Conservation (phyloP, 2,888 invertebrate genomes). For the Euzophera pinguis region DNA sequence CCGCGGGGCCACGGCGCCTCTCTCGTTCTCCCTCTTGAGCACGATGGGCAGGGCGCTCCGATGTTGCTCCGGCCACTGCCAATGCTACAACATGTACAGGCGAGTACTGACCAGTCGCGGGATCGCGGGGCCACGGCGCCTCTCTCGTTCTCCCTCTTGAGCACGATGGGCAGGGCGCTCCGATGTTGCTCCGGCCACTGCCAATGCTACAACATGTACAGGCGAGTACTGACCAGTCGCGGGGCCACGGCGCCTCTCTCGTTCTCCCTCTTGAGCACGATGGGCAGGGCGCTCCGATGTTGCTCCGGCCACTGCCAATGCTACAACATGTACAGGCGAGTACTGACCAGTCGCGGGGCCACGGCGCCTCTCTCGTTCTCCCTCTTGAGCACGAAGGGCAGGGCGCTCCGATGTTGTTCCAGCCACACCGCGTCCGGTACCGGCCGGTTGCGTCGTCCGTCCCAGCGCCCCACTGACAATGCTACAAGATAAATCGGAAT, state of each 20-base stretch:
- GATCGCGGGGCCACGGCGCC: slow-evolving; percentile 27
- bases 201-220: no score
- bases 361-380: slow-evolving; percentile 62
- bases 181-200: no score
- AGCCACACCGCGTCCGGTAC: slow-evolving; percentile 75
- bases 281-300: slow-evolving; percentile 70
- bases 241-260: slow-evolving; percentile 46
- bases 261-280: slow-evolving; percentile 72
- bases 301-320: slow-evolving; percentile 61
- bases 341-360: slow-evolving; percentile 67
- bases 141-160: neutral
- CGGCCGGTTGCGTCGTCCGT: slow-evolving; percentile 67
- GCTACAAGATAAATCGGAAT: neutral
- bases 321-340: slow-evolving; percentile 8
- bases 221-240: no score
- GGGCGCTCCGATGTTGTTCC: slow-evolving; percentile 70
- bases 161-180: no score
- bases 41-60: no score
- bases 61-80: no score
- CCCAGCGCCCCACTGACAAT: slow-evolving; percentile 56
- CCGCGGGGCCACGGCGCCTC: slow-evolving; percentile 40
- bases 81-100: no score
- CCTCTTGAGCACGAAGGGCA: slow-evolving; percentile 72
- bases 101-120: slow-evolving; percentile 18
- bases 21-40: neutral